A percentile compares a stretch with the other conserved stretches of the same genome.
Conservation (phyloP, 2,888 invertebrate genomes). For the Isoperla grammatica region DNA sequence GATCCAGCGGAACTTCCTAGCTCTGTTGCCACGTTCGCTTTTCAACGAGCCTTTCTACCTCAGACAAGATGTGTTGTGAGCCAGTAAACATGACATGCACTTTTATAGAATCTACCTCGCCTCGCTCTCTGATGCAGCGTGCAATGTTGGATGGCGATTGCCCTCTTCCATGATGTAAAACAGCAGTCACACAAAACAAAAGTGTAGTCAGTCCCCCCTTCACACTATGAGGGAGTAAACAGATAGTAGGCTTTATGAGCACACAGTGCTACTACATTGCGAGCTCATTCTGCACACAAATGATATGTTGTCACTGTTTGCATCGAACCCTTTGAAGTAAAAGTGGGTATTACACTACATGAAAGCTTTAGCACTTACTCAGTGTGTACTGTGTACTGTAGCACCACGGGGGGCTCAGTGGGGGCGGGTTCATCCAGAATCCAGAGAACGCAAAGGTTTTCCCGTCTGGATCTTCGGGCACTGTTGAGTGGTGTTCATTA, state of each 20-base stretch:
- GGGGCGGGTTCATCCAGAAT: no score
- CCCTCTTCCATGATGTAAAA: neutral
- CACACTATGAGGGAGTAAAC: neutral
- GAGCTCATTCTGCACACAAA: neutral
- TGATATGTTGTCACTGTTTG: no score
- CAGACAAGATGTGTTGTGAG: neutral
- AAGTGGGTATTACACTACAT: neutral
- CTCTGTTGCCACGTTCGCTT: constrained; percentile 9
- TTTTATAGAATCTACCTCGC: neutral
- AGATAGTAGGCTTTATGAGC: neutral
- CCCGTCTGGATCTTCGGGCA: no score
- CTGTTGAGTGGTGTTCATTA: no score
- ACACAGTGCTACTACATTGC: neutral
- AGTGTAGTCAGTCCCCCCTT: neutral
- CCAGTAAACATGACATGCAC: constrained; percentile 11
- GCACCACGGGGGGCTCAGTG: no score
- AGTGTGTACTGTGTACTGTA: no score
- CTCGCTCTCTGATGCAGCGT: neutral
- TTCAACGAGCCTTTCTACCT: neutral
- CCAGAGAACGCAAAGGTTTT: no score
- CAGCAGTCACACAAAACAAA: neutral
- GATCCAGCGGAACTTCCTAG: constrained; percentile 11
- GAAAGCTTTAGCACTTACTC: no score
- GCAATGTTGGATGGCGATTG: neutral
- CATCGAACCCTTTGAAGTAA: neutral